These are phyloP conservation scores for Nothocercus nigrocapillus DNA, from an alignment of 2,113 vertebrate genomes.

Conservation along the genomic window DNA sequence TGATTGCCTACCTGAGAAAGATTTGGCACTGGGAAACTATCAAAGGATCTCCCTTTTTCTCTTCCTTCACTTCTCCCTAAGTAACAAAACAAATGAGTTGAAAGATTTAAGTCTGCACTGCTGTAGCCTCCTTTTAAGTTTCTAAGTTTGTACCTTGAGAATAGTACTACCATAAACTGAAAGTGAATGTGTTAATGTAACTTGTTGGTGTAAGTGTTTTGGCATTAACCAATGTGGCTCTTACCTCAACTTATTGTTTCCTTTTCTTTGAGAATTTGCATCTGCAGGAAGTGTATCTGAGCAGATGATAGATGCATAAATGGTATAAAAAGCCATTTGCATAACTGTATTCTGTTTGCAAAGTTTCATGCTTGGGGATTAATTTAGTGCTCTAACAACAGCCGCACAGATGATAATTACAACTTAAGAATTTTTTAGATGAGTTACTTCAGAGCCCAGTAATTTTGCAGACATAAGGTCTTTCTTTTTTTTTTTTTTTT, in stretches of 20 bases:
- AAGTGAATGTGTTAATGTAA: background rate
- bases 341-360: background rate
- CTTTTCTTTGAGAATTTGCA: background rate
- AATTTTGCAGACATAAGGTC: background rate
- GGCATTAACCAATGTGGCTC: background rate
- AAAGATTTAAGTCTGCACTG: background rate
- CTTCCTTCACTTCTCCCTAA: background rate
- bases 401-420: background rate
- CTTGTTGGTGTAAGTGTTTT: background rate
- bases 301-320: background rate
- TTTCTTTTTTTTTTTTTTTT: too few species aligned
- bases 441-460: background rate
- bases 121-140: background rate
- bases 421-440: background rate
- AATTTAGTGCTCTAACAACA: background rate
- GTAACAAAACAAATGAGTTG: background rate
- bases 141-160: background rate
- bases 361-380: background rate
- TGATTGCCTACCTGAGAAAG: background rate
- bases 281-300: background rate
- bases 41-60: background rate
- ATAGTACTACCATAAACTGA: background rate
- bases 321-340: background rate
- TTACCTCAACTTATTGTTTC: background rate
- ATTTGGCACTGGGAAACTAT: background rate